These are phyloP conservation scores for Ceratitis capitata DNA, from an alignment of 1,140 invertebrate species.

Conservation along the genomic window DNA sequence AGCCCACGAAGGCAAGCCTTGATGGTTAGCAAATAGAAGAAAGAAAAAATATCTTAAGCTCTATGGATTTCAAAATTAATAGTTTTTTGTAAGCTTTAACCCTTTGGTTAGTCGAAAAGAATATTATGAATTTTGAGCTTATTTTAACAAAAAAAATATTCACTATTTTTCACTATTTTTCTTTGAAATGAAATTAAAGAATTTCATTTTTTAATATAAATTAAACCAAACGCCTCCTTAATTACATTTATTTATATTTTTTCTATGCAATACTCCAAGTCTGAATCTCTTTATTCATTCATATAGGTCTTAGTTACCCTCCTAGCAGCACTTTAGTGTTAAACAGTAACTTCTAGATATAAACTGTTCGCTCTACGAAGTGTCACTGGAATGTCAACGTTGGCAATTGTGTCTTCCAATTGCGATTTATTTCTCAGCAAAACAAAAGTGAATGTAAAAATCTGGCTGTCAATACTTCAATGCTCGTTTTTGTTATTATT, in stretches of 20 bases:
- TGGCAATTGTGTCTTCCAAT: slow-evolving; percentile 24
- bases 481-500: not conserved
- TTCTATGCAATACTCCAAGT: no score
- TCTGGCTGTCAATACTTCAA: not conserved
- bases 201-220: no score
- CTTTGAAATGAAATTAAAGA: no score
- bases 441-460: not conserved
- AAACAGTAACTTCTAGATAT: not conserved
- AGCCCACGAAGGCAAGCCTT: not conserved
- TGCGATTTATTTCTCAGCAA: slow-evolving; percentile 13
- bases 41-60: not conserved
- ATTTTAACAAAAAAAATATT: no score
- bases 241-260: no score
- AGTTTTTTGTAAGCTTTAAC: no score
- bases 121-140: no score
- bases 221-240: no score
- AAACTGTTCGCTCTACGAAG: not conserved
- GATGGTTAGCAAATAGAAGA: not conserved
- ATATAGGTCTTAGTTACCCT: not conserved
- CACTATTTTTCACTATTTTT: no score
- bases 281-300: no score
- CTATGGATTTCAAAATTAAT: no score
- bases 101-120: no score
- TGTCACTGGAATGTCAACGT: slow-evolving; percentile 16
- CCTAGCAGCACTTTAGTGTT: not conserved